phyloP scores from a whole-genome alignment of 2,888 invertebrate genomes.

The Drosophila conformis region DNA sequence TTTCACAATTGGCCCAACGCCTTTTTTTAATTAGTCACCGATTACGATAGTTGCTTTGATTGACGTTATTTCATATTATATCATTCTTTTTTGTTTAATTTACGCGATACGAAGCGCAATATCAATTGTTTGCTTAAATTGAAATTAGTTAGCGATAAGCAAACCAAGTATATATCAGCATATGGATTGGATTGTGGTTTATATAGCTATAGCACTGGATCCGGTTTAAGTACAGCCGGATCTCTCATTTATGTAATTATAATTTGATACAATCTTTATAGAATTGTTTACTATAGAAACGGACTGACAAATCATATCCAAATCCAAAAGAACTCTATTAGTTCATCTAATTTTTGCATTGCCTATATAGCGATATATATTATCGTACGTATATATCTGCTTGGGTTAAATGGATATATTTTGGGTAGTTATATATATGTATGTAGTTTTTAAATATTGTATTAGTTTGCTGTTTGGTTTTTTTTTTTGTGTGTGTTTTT shows the following conservation, averaged over 20 bases:
- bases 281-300: slow-evolving; percentile 15
- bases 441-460: slow-evolving; percentile 29
- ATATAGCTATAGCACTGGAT: slow-evolving; percentile 57
- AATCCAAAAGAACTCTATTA: slow-evolving; percentile 31
- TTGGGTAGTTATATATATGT: slow-evolving; percentile 26
- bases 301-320: slow-evolving; percentile 39
- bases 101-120: slow-evolving; percentile 72
- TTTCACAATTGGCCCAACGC: slow-evolving; percentile 63
- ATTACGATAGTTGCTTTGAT: slow-evolving; percentile 44
- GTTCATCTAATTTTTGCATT: slow-evolving; percentile 22
- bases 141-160: slow-evolving; percentile 49
- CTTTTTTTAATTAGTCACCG: slow-evolving; percentile 50
- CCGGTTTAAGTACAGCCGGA: slow-evolving; percentile 66
- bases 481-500: slow-evolving; percentile 6
- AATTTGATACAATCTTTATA: slow-evolving; percentile 4
- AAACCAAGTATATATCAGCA: slow-evolving; percentile 45
- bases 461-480: slow-evolving; percentile 26
- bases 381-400: slow-evolving; percentile 33
- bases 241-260: slow-evolving; percentile 28
- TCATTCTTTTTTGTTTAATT: slow-evolving; percentile 27
- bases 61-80: slow-evolving; percentile 55
- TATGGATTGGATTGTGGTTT: slow-evolving; percentile 27
- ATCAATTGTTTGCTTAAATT: slow-evolving; percentile 47
- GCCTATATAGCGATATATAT: slow-evolving; percentile 20
- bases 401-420: slow-evolving; percentile 31